Evolutionary conservation across 30 jellyfish, hydroid and myxozoan species (phyloP).

Genomic region (Calvadosia cruxmelitensis): DNA sequence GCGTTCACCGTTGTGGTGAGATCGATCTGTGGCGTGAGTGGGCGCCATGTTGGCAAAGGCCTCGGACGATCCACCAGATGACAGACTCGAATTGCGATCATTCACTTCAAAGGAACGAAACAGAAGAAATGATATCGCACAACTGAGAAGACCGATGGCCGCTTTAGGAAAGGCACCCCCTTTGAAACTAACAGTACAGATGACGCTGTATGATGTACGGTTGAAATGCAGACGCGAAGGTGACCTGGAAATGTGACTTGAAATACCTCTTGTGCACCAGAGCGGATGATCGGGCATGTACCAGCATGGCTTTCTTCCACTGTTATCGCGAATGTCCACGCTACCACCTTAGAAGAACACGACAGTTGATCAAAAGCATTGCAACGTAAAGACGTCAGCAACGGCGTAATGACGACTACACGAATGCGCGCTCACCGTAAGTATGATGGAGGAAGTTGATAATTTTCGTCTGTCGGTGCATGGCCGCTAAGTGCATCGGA

Average conservation of each 20-base stretch:
- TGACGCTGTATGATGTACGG: too few species aligned
- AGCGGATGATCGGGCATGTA: neutral
- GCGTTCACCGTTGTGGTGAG: neutral
- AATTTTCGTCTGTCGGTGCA: neutral
- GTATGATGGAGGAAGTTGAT: neutral
- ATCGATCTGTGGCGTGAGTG: neutral
- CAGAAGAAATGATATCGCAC: too few species aligned
- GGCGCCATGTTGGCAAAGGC: too few species aligned
- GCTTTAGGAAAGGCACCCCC: too few species aligned
- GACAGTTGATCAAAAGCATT: too few species aligned
- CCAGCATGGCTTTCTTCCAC: neutral
- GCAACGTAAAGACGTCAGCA: too few species aligned
- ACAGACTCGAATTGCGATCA: neutral
- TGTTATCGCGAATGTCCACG: neutral
- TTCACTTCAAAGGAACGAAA: too few species aligned
- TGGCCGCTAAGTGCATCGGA: neutral
- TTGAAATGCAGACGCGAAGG: too few species aligned
- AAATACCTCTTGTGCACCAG: neutral
- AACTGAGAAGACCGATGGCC: too few species aligned
- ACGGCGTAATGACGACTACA: neutral
- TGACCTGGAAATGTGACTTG: too few species aligned
- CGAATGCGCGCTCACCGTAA: neutral
- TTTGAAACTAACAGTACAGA: too few species aligned
- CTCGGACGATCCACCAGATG: neutral
- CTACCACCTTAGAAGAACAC: constrained; percentile 1